Evolutionary conservation across 1,140 invertebrate genomes (phyloP).

Genomic region (Linepithema humile): DNA sequence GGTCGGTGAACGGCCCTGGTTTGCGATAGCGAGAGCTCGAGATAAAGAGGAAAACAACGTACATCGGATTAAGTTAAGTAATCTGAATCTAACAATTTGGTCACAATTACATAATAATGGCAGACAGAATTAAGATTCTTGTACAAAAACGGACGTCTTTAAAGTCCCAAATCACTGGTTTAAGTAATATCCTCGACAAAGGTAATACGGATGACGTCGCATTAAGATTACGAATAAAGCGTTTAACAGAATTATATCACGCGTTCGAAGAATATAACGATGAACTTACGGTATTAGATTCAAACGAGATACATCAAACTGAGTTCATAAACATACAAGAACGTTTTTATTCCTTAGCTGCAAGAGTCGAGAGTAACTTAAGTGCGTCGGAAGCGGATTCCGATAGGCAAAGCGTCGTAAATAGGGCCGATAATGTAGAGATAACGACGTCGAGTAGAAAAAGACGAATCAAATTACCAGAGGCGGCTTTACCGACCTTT

Average conservation of each 20-base stretch:
- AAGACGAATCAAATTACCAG: background rate
- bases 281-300: background rate
- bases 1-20: too few relatives aligned
- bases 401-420: too few relatives aligned
- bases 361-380: background rate
- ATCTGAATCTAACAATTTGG: too few relatives aligned
- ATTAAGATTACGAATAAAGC: background rate
- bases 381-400: background rate
- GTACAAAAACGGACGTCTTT: background rate
- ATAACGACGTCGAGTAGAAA: too few relatives aligned
- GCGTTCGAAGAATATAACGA: slow-evolving; percentile 1
- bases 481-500: background rate
- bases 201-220: background rate
- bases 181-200: background rate
- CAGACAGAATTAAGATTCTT: background rate
- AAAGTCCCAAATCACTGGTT: background rate
- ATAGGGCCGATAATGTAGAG: background rate
- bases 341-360: background rate
- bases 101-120: background rate
- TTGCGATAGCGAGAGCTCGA: too few relatives aligned
- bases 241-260: background rate
- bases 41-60: too few relatives aligned
- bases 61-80: too few relatives aligned
- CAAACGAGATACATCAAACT: background rate
- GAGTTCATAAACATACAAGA: background rate